Percentiles rank a stretch among this genome's conserved stretches.
phyloP scores from a whole-genome alignment of 2,888 invertebrate species.

The Sminthurinus aureus region DNA sequence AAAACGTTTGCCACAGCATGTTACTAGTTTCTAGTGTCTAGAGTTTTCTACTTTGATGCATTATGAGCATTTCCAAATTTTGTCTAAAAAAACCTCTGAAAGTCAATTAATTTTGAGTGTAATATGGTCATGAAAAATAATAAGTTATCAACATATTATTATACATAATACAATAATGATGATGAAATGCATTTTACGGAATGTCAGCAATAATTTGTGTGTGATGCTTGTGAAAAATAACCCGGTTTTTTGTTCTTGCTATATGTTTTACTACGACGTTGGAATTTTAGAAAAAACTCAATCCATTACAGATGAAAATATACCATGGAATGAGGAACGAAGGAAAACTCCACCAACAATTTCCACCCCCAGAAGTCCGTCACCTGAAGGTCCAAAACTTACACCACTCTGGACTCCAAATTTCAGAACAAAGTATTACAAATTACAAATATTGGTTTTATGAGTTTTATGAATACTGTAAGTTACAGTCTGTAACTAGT shows the following conservation, averaged over 20 bases:
- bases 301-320: conserved; percentile 34
- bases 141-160: no score
- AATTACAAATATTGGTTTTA: conserved; percentile 2
- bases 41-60: no score
- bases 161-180: no score
- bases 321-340: conserved; percentile 38
- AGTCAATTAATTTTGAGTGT: no score
- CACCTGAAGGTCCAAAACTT: conserved; percentile 30
- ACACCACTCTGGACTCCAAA: conserved; percentile 31
- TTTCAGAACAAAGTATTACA: conserved; percentile 22
- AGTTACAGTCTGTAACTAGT: not conserved
- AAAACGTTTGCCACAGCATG: no score
- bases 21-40: no score
- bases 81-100: no score
- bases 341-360: conserved; percentile 31
- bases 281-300: conserved; percentile 26
- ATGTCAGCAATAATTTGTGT: no score
- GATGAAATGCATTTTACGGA: no score
- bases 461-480: not conserved
- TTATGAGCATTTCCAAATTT: no score
- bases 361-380: conserved; percentile 33
- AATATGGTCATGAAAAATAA: no score
- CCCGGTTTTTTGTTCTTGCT: not conserved
- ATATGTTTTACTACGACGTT: not conserved
- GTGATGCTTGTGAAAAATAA: not conserved